Conservation (phyloP, 2,113 vertebrate genomes). For the Cryptotis parvus region DNA sequence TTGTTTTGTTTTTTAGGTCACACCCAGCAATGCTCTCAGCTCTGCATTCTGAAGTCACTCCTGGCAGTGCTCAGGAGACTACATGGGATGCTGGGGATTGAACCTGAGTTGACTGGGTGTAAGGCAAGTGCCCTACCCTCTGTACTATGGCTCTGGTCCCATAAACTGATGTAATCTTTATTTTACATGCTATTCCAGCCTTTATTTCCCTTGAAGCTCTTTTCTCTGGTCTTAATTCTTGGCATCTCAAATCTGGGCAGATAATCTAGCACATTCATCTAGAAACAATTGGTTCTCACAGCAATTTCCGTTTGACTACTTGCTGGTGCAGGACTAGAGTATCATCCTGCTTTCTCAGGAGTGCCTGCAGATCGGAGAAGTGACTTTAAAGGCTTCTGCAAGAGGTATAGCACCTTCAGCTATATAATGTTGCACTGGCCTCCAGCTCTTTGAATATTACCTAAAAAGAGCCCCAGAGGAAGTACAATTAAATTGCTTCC, state of each 20-base stretch:
- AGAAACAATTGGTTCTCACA: neutral
- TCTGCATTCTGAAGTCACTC: no score
- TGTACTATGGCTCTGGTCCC: no score
- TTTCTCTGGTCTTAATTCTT: neutral
- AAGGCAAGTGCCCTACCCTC: no score
- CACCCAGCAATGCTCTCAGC: no score
- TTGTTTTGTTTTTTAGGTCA: no score
- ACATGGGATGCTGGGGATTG: no score
- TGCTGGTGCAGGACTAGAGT: neutral
- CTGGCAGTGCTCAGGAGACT: no score
- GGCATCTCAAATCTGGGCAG: neutral
- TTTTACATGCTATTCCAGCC: neutral
- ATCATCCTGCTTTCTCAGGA: neutral
- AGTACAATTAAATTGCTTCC: slow-evolving; percentile 17
- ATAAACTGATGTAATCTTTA: slow-evolving; percentile 16
- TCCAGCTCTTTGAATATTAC: neutral
- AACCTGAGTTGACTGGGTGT: no score
- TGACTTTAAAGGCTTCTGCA: slow-evolving; percentile 23
- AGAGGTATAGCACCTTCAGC: slow-evolving; percentile 37
- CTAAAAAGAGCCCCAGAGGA: slow-evolving; percentile 28
- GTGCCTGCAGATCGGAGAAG: neutral
- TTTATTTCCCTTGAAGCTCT: neutral
- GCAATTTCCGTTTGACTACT: neutral
- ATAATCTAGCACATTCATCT: neutral
- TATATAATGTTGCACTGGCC: neutral